A percentile compares a stretch with the other conserved stretches of the same genome.
Conservation (phyloP, 2,113 vertebrate genomes). For the Alexandromys fortis region DNA sequence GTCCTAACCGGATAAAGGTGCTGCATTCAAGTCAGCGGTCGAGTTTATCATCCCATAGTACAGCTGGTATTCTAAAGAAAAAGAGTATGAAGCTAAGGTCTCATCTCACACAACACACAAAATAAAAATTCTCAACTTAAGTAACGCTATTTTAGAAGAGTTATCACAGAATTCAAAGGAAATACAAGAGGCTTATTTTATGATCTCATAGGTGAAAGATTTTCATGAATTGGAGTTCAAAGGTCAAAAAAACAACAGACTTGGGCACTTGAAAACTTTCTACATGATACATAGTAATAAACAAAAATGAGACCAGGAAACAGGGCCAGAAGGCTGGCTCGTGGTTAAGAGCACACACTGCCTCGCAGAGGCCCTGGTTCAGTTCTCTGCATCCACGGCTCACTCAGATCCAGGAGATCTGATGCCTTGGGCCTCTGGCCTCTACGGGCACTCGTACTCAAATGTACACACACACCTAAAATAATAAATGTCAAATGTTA, state of each 20-base stretch:
- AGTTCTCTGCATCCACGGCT: background rate
- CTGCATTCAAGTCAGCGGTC: background rate
- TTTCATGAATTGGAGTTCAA: background rate
- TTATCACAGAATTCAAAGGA: too few species aligned
- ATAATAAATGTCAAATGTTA: too few species aligned
- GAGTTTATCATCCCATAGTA: background rate
- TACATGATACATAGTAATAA: background rate
- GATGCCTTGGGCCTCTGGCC: background rate
- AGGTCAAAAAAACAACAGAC: background rate
- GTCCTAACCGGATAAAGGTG: background rate
- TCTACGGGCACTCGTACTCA: too few species aligned
- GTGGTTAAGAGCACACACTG: background rate
- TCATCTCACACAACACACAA: too few species aligned
- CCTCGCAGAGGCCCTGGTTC: background rate
- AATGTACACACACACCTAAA: background rate
- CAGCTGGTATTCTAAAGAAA: background rate
- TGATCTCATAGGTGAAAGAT: background rate
- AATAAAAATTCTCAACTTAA: too few species aligned
- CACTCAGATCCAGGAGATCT: background rate
- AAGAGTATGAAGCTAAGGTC: too few species aligned
- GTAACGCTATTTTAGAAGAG: too few species aligned
- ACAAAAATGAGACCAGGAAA: background rate
- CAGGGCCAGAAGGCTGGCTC: background rate
- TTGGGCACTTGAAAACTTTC: background rate
- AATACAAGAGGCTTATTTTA: background rate